A percentile compares a stretch with the other conserved stretches of the same genome.
Conservation (phyloP, 1,140 invertebrate genomes). For the Heliconius congener region DNA sequence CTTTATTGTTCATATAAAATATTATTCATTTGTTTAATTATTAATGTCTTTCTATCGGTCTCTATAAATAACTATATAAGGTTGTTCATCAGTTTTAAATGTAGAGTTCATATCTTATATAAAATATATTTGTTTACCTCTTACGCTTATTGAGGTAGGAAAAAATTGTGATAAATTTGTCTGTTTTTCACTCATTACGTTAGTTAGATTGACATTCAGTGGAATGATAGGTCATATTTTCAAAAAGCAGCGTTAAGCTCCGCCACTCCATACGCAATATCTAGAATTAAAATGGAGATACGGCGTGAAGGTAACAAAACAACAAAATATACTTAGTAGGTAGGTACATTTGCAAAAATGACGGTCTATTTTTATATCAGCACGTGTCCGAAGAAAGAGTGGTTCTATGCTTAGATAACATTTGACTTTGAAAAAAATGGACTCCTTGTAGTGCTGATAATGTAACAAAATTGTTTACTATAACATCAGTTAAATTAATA, state of each 20-base stretch:
- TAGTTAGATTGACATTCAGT: no score
- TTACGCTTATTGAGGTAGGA: not conserved
- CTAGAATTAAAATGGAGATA: no score
- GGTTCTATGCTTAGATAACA: slow-evolving; percentile 34
- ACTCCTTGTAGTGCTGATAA: slow-evolving; percentile 21
- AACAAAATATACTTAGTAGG: no score
- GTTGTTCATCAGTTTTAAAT: not conserved
- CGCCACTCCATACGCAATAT: no score
- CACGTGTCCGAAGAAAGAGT: slow-evolving; percentile 20
- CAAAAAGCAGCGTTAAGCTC: no score
- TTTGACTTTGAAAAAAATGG: slow-evolving; percentile 31
- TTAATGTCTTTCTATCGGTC: not conserved
- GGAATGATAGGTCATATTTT: no score
- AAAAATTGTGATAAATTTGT: not conserved
- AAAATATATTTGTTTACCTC: not conserved
- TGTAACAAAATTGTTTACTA: slow-evolving; percentile 24
- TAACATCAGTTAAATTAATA: not conserved
- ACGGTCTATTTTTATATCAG: slow-evolving; percentile 20
- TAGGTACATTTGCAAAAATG: not conserved
- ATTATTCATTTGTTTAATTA: not conserved
- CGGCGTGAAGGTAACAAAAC: no score
- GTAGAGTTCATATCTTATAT: not conserved
- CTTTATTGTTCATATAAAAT: not conserved
- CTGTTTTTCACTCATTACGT: not conserved
- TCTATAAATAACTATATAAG: not conserved